Conservation (phyloP, 2,888 invertebrate species). For the Pherbina coryleti region DNA sequence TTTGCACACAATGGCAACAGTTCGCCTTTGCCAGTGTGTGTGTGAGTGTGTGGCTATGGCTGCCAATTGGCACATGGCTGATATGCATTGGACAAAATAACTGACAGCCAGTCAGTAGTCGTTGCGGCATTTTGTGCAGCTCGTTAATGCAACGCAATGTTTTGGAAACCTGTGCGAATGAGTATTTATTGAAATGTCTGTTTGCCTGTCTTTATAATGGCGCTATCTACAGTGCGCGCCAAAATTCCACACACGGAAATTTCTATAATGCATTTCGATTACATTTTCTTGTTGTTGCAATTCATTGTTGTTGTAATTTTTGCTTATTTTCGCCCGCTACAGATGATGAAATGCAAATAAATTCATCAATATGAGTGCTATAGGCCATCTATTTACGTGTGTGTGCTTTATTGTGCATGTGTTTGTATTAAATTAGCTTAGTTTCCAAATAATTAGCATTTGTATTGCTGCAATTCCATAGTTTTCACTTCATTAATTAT, state of each 20-base stretch:
- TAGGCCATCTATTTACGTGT: not conserved
- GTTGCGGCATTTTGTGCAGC: not conserved
- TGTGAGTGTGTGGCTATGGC: not conserved
- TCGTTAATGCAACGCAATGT: not conserved
- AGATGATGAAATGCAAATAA: not conserved
- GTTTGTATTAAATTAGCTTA: not conserved
- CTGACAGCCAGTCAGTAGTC: too few species aligned
- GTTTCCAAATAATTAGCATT: too few species aligned
- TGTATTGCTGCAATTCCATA: too few species aligned
- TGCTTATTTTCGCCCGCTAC: not conserved
- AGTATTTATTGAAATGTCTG: not conserved
- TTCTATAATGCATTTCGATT: not conserved
- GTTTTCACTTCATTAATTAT: too few species aligned
- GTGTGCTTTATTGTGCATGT: not conserved
- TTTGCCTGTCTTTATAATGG: not conserved
- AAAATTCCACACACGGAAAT: not conserved
- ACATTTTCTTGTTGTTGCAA: too few species aligned
- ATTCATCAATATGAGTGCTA: not conserved
- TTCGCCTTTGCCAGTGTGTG: not conserved
- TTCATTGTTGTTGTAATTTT: not conserved
- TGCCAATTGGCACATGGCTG: slow-evolving; percentile 13
- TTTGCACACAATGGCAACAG: slow-evolving; percentile 5
- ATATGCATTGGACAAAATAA: not conserved
- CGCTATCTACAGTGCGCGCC: not conserved
- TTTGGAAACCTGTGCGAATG: not conserved